Evolutionary conservation across 2,113 vertebrate genomes (phyloP), one percentile per base, ranked within the genome.

Genomic region (Coreoperca whiteheadi): DNA sequence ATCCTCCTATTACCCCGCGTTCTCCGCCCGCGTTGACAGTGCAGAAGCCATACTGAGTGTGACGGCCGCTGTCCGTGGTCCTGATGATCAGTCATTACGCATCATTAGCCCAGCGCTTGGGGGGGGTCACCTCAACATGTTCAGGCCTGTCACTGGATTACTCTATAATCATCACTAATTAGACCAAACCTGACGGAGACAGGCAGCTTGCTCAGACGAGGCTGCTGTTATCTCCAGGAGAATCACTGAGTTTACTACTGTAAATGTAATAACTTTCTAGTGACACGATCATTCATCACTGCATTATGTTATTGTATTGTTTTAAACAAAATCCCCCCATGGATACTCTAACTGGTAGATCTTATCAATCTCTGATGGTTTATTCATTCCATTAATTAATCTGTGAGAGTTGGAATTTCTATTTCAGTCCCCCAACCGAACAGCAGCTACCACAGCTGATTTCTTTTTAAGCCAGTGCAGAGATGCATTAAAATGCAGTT

Each of bases 161-260:
- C 72, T 85, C 46, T 25, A 3, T 87, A 83, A 90, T 91, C 39
- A 82, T 77, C 73, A 53, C 82, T 86, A 87, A 91, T 88, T 85
- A 87, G 25, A 70, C 51, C 23, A 14, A 86, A 89, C 73, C 73
- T 81, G 85, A 79, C 69, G 68, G 74, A 79, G 79, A 86, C 4
- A 8, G 68, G 60, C 78, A 51, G 61, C 37, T 0, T 10, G 61
- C 54, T 82, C 63, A 21, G 34, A 65, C 32, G 32, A 41, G 51
- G 51, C 50, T 32, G 28, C 3, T 50, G 54, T 65, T 75, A 50
- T 78, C 78, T 87, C 46, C 73, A 37, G 56, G 43, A 72, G 60
- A 75, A 74, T 76, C 75, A 41, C 70, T 37, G 53, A 61, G 56
- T 54, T 60, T 64, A 70, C 66, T 18, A 43, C 61, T 65, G 77